Percentiles rank a stretch among this genome's conserved stretches.
Evolutionary conservation across 1,140 invertebrate species (phyloP).

Genomic region (Lucilia sericata): DNA sequence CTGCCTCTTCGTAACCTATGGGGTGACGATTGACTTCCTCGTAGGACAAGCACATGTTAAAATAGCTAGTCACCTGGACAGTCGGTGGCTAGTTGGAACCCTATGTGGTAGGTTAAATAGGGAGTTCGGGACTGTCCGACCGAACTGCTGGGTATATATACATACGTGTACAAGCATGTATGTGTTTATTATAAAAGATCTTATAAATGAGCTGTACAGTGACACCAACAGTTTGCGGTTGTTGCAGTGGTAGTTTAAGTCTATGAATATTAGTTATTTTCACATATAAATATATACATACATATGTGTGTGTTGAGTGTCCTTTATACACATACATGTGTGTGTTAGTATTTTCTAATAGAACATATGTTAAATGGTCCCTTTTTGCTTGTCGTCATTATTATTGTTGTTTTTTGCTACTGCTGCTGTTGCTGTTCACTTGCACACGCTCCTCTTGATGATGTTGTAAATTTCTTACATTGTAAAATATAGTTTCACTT

Average conservation of each 20-base stretch:
- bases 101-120: too few relatives aligned
- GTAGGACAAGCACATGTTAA: too few relatives aligned
- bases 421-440: background rate
- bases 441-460: background rate
- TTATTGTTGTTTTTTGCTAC: background rate
- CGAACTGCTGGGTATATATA: too few relatives aligned
- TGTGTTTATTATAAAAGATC: background rate
- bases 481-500: background rate
- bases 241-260: constrained; percentile 2
- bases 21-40: too few relatives aligned
- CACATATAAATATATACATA: too few relatives aligned
- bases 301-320: background rate
- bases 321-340: background rate
- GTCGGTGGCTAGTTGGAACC: too few relatives aligned
- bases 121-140: too few relatives aligned
- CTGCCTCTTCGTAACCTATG: too few relatives aligned
- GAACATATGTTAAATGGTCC: background rate
- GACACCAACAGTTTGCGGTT: constrained; percentile 25
- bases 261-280: background rate
- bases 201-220: background rate
- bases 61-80: too few relatives aligned
- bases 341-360: background rate
- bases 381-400: background rate
- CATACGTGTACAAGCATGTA: too few relatives aligned
- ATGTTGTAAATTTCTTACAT: background rate